phyloP scores from a whole-genome alignment of 2,113 vertebrate genomes.

The Mustelus asterias region DNA sequence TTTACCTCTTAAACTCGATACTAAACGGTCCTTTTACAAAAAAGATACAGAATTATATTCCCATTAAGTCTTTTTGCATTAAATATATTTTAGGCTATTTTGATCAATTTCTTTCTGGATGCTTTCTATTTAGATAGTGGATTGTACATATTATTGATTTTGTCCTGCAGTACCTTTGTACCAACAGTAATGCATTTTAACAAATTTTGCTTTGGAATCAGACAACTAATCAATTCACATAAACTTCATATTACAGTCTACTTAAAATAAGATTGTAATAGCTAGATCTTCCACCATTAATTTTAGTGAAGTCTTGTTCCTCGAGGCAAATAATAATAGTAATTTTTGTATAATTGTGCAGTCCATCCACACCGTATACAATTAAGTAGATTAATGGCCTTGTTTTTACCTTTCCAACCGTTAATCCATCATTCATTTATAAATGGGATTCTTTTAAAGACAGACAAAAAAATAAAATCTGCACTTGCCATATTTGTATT shows the following conservation, averaged over 20 bases:
- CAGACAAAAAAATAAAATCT: slow-evolving; percentile 10
- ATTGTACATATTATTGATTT: not conserved
- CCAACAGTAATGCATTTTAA: slow-evolving; percentile 17
- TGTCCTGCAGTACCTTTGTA: slow-evolving; percentile 21
- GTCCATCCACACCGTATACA: slow-evolving; percentile 17
- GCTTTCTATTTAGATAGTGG: not conserved
- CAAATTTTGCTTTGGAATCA: slow-evolving; percentile 1
- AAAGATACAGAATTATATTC: not conserved
- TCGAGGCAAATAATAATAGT: slow-evolving; percentile 33
- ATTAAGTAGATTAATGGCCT: slow-evolving; percentile 38
- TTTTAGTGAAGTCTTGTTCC: slow-evolving; percentile 24
- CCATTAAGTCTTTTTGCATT: not conserved
- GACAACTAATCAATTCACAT: slow-evolving; percentile 34
- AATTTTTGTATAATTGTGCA: slow-evolving; percentile 33
- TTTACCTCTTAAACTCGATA: not conserved
- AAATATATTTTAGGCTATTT: not conserved
- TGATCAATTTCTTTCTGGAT: not conserved
- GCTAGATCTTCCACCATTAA: slow-evolving; percentile 23
- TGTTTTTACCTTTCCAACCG: slow-evolving; percentile 32
- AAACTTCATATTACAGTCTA: slow-evolving; percentile 29
- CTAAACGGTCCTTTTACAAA: not conserved
- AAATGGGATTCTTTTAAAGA: slow-evolving; percentile 25
- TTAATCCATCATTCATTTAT: slow-evolving; percentile 34
- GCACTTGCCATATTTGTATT: slow-evolving; percentile 6
- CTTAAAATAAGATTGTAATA: slow-evolving; percentile 25